Base-by-base conservation (phyloP, 2,888 invertebrate genomes). In the Cabera pusaria region DNA sequence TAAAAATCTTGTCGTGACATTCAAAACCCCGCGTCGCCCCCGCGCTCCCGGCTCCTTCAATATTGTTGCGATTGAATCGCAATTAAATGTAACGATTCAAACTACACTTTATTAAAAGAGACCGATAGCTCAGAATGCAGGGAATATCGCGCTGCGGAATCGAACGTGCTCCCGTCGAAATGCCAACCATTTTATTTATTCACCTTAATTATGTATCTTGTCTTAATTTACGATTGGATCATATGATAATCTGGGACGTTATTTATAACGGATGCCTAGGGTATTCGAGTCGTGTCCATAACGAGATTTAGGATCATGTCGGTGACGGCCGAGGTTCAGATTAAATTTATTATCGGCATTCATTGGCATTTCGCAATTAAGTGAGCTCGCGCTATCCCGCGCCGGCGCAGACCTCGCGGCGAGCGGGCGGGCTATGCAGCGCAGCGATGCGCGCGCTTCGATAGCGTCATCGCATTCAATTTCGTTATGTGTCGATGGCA, bases 141-240 rank as follows among this genome's bases (percentile, higher is more conserved):
- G 64, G 58, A 58, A 59, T 75, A 80, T 79, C 77, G 69, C 59
- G 41, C 61, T 55, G 68, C 69, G 70, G 80, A 83, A 85, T 83
- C 82, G 83, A 85, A 86, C 86, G 86, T 85, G 86, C 84, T 86
- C 82, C 86, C 82, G 84, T 85, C 78, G 84, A 87, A 87, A 88
- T 87, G 88, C 87, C 88, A 88, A 84, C 86, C 86, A 85, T 88
- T 87, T 88, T 88, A 87, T 88, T 88, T 87, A 87, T 88, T 88
- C 81, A 68, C 87, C 86, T 88, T 88, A 88, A 88, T 88, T 88
- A 88, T 88, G 88, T 88, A 88, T 88, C 88, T 88, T 88, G 88
- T 88, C 88, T 88, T 88, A 87, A 88, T 88, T 88, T 88, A 88
- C 88, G 88, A 88, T 88, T 88, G 86, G 83, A 88, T 88, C 88